Base-by-base conservation (phyloP, 2,888 invertebrate genomes). In the Nemurella pictetii region DNA sequence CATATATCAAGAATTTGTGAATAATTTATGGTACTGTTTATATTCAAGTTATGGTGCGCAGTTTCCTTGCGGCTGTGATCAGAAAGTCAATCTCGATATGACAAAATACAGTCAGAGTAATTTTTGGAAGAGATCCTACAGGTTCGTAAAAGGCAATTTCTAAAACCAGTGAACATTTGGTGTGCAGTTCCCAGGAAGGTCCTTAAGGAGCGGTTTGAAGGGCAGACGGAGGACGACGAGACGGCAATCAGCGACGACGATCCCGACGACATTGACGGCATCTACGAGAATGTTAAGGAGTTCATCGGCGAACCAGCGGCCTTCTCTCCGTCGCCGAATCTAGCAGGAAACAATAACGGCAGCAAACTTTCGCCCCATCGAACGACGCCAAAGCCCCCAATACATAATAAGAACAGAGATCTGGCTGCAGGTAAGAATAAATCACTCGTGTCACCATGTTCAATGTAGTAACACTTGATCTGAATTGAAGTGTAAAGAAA, bases 121-220 rank as follows among this genome's bases (percentile, higher is more conserved):
- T n/a, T n/a, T n/a, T n/a, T n/a, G n/a, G n/a, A n/a, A n/a, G n/a
- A n/a, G n/a, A n/a, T n/a, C n/a, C n/a, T n/a, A n/a, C n/a, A n/a
- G n/a, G n/a, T n/a, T n/a, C n/a, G n/a, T n/a, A n/a, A n/a, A n/a
- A n/a, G n/a, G n/a, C n/a, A n/a, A n/a, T n/a, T n/a, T n/a, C n/a
- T n/a, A n/a, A n/a, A n/a, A n/a, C n/a, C n/a, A n/a, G n/a, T n/a
- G n/a, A n/a, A n/a, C n/a, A n/a, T 25, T 30, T 77, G 7, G 3
- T 87, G 90, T 89, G 0, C 92, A 97, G 97, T 97, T 87, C 96
- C 96, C 2, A 92, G 96, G 87, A 95, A 95, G 89, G 96, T 97
- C 84, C 91, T 97, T 86, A 95, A 95, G 89, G 96, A 96, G 90
- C 93, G 95, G 87, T 96, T 95, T 90, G 95, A 96, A 89, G 95